phyloP scores from a whole-genome alignment of 2,797 vertebrate species.

The Aeoliscus strigatus region DNA sequence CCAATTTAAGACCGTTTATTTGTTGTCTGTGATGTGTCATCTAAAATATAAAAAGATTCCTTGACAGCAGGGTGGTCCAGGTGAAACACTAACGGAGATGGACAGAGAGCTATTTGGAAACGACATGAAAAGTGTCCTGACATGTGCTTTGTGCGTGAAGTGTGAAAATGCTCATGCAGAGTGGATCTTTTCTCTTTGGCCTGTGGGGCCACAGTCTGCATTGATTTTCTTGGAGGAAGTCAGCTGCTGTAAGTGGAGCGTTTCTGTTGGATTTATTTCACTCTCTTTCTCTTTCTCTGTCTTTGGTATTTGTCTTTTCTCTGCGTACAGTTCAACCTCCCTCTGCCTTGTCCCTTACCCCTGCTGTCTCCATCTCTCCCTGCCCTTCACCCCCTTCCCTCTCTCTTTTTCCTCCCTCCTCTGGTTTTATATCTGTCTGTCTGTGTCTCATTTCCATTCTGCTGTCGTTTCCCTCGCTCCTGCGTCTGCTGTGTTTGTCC shows the following conservation, averaged over 20 bases:
- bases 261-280: conserved; percentile 52
- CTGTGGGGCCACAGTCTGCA: conserved; percentile 55
- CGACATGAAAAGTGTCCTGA: conserved; percentile 26
- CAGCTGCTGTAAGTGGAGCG: conserved; percentile 59
- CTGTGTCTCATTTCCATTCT: conserved; percentile 38
- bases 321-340: conserved; percentile 1
- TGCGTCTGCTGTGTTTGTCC: conserved; percentile 36
- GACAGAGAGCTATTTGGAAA: conserved; percentile 13
- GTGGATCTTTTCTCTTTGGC: conserved; percentile 41
- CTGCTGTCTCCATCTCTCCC: conserved; percentile 19
- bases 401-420: conserved; percentile 27
- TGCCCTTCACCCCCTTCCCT: conserved; percentile 12
- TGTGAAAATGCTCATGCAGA: conserved; percentile 51
- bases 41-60: no score
- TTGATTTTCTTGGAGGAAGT: conserved; percentile 66
- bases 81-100: no score
- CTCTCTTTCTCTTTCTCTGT: conserved; percentile 4
- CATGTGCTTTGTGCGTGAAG: conserved; percentile 37
- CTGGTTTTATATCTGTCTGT: conserved; percentile 10
- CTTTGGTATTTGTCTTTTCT: no score
- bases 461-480: conserved; percentile 10
- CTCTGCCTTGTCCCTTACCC: neutral
- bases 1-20: no score
- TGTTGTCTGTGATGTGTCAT: no score
- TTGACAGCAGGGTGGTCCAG: no score